These are phyloP conservation scores for Rattus rattus DNA, from an alignment of 2,113 vertebrate genomes.

Conservation along the genomic window DNA sequence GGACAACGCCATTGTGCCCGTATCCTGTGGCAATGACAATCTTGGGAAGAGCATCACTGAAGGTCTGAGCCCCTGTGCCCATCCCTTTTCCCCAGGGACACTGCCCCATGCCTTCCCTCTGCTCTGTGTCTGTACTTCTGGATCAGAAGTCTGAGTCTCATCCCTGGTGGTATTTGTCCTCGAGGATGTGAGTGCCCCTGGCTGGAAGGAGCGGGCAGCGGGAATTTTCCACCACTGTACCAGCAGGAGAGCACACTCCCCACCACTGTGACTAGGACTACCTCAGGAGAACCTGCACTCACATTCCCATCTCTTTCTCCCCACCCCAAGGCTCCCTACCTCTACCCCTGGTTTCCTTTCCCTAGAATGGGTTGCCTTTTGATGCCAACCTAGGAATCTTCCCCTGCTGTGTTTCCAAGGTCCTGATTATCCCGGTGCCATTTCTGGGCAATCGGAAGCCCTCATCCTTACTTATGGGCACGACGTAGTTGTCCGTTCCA, in stretches of 20 bases:
- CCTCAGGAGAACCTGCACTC: accelerated
- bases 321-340: accelerated
- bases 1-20: background rate
- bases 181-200: background rate
- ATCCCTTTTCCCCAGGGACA: background rate
- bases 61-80: accelerated
- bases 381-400: accelerated
- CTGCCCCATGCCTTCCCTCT: background rate
- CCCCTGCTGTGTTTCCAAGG: background rate
- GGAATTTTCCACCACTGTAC: background rate
- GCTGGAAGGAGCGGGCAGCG: background rate
- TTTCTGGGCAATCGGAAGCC: background rate
- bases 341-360: accelerated
- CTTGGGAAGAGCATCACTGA: accelerated
- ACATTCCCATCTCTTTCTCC: accelerated
- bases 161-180: background rate
- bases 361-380: background rate
- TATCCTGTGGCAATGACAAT: background rate
- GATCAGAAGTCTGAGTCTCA: background rate
- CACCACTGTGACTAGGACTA: background rate
- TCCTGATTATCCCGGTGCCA: background rate
- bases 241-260: too few species aligned
- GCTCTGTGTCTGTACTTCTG: background rate
- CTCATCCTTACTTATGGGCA: background rate
- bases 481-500: background rate